Base-by-base conservation (phyloP, 2,888 invertebrate species). In the Hoplodrina blanda region DNA sequence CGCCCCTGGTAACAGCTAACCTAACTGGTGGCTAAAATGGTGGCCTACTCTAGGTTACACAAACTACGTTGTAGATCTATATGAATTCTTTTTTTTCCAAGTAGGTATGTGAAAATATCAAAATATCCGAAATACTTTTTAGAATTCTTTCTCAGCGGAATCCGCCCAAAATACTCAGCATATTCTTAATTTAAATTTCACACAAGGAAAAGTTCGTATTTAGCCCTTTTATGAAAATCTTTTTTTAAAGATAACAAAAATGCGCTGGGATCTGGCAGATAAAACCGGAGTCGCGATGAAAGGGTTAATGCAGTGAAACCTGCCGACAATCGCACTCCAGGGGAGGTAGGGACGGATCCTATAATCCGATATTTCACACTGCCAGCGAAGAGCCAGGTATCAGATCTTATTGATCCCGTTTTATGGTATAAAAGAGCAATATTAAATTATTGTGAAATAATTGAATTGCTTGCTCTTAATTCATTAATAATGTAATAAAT, bases 291-390 rank as follows among this genome's bases (percentile, higher is more conserved):
- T 86, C 85, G 83, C 86, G 86, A 84, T 87, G 89, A 91, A 91
- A 91, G 89, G 91, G 91, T 91, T 91, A 92, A 91, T 91, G 90
- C 89, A 89, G 87, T 85, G 85, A 88, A 89, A 89, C 89, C 88
- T 82, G 84, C 86, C 89, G 90, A 88, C 88, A 90, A 91, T 91
- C 86, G 87, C 80, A 84, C 91, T 87, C 89, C 44, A 63, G 91
- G 87, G 91, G 81, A 72, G 80, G 70, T 67, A 70, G 85, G 83
- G 82, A 82, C 77, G 83, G 68, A 82, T 80, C 82, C 81, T 78
- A 79, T 84, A 83, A 89, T 88, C 87, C 85, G 87, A 87, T 88
- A 88, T 90, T 90, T 89, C 87, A 87, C 86, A 86, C 86, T 30
- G 62, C 68, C 59, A 62, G 68, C 65, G 61, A 62, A 56, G 62